Conservation (phyloP, 2,888 invertebrate genomes). For the Nymphalis polychloros region DNA sequence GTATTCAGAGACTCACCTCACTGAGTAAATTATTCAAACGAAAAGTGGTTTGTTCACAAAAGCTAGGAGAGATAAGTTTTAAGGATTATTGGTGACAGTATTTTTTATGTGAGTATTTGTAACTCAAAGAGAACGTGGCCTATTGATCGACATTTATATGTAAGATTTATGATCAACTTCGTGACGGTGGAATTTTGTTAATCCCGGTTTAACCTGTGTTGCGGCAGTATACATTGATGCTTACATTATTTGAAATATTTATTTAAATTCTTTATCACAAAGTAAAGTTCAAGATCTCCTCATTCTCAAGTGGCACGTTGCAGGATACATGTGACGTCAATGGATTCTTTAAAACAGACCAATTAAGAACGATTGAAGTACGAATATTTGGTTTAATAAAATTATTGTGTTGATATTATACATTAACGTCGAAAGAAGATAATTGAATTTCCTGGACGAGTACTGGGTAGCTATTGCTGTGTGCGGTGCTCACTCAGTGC, state of each 20-base stretch:
- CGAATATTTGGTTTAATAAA: constrained; percentile 74
- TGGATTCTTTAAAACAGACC: constrained; percentile 64
- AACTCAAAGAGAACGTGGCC: constrained; percentile 48
- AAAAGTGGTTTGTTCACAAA: constrained; percentile 77
- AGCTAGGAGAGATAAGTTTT: constrained; percentile 65
- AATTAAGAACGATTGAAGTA: constrained; percentile 71
- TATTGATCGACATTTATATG: constrained; percentile 68
- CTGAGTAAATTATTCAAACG: constrained; percentile 74
- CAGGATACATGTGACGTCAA: constrained; percentile 34
- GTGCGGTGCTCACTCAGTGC: constrained; percentile 59
- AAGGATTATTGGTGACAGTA: constrained; percentile 61
- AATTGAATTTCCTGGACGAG: constrained; percentile 79
- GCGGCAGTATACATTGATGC: constrained; percentile 46
- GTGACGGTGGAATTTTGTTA: constrained; percentile 68
- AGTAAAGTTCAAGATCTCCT: constrained; percentile 2
- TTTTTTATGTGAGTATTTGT: constrained; percentile 52
- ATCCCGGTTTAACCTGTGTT: constrained; percentile 74
- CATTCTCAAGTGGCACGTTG: neutral
- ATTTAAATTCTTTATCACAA: neutral
- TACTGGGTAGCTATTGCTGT: constrained; percentile 52
- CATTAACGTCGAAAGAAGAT: constrained; percentile 77
- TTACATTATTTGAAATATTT: neutral
- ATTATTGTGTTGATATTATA: constrained; percentile 79
- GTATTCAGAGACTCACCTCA: constrained; percentile 75
- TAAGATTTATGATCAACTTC: constrained; percentile 75